Evolutionary conservation across 2,113 vertebrate species (phyloP), one percentile per base, ranked within the genome.

Genomic region (Leptocoma aspasia): DNA sequence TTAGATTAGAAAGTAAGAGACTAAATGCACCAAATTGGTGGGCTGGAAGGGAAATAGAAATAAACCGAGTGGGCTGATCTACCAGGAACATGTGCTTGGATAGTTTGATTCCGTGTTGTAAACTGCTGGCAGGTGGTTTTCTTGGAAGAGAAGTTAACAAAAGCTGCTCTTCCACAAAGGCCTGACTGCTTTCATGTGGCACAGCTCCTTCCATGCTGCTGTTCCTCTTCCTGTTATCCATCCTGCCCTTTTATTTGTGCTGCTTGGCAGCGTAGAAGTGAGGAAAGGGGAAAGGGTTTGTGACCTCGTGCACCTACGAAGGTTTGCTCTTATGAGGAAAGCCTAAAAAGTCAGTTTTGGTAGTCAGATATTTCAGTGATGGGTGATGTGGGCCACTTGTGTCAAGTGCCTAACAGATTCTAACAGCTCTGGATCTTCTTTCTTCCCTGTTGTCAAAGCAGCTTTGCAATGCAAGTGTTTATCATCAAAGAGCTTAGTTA

Each of bases 121-220:
- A 96, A 82, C 90, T 78, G 65, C 92, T 11, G 14, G 93, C 90
- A 90, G 92, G 88, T 95, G 95, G 79, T 88, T 96, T 95, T 86
- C 90, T 94, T 86, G 95, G 82, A 81, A 75, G 72, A 89, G 64
- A 35, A 83, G 39, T 86, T 90, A 75, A 81, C 90, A 95, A 79
- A 95, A 88, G 85, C 90, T 56, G 47, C 33, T 93, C 72, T 75
- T 72, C 49, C 82, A 54, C 81, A 80, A 75, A 88, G 69, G 56
- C 82, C 68, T 15, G 5, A 10, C 11, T 37, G 64, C 94, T 96
- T 97, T 96, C 64, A 95, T 96, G 87, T 59, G 44, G 88, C 64
- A 30, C 60, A 52, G 76, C 90, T 95, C 93, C 69, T 94, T 88
- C 85, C 52, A 42, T 4, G 23, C 92, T 81, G 82, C 90, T 76